Base-by-base conservation (phyloP, 1,140 invertebrate genomes). In the Hyphantria cunea region DNA sequence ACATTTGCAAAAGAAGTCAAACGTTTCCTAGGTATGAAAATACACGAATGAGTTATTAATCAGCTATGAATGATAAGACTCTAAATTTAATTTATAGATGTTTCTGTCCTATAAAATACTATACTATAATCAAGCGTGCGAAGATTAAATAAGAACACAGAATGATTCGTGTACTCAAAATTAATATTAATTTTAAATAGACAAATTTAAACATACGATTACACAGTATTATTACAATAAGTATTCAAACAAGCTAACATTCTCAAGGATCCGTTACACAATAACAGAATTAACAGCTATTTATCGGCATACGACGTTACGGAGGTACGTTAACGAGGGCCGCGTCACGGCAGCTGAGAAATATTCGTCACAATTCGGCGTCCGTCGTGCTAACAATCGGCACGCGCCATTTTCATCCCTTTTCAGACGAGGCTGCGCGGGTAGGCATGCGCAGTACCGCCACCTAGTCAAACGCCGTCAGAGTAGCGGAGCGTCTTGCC, bases 211-310 rank as follows among this genome's bases (percentile, higher is more conserved):
- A 25, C 17, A 25, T 15, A 37, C 61, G 13, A 68, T 61, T 53
- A 52, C 50, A 65, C 39, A 51, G 39, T 39, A 39, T 7, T 39
- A 39, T 39, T 3, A 39, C 50, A 41, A 60, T 61, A 64, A 55
- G 44, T 52, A 58, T 61, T 54, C 44, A 31, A 59, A 68, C 70
- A 66, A 67, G 58, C 60, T 50, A 68, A 61, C 59, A 65, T 66
- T 62, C 63, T 45, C 61, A 68, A 69, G 72, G 72, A 74, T 76
- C 64, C 62, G 17, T 68, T 63, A 69, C 60, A 81, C 74, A 80
- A 80, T 86, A 78, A 78, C 73, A 76, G 76, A 83, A 86, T 86
- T 84, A 87, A 80, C 80, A 72, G 72, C 77, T 76, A 86, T 84
- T 88, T 88, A 84, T 82, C 66, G 72, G 64, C 34, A 45, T 49